Base-by-base conservation (phyloP, 2,888 invertebrate species). In the Erebia aethiops region DNA sequence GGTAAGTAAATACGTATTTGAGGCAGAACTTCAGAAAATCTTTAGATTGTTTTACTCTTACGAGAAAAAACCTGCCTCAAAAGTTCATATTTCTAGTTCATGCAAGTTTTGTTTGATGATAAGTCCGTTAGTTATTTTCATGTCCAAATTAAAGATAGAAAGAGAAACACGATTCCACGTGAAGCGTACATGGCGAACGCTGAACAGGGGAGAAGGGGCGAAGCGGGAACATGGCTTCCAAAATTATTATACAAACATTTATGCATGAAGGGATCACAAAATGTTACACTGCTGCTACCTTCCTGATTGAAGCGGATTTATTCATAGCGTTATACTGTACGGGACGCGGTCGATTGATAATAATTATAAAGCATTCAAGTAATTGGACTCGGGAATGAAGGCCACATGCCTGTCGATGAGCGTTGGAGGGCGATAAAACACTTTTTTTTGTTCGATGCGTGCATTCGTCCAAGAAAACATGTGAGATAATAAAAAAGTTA, bases 401-500 rank as follows among this genome's bases (percentile, higher is more conserved):
- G 80, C 82, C 77, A 81, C 81, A 76, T 79, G 79, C 75, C 76
- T 77, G 76, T 71, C 74, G 69, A 69, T 72, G 72, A 77, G 80
- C 81, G 82, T 78, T 79, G 82, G 83, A 81, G 82, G 82, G 79
- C 75, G 79, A 86, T 88, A 86, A 84, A 87, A 86, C 77, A 81
- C 79, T 80, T 82, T 83, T 82, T 81, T 78, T 78, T 77, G 54
- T 67, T 69, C 69, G 41, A 57, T 70, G 76, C 77, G 76, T 84
- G 87, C 80, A 82, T 83, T 82, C 80, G 82, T 81, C 77, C 77
- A 84, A 85, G 86, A 85, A 89, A 91, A 89, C 90, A 90, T 87
- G 88, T 87, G 88, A 90, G 91, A 89, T 90, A 89, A 90, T 92
- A 91, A 91, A 91, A 84, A 91, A 85, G 85, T 88, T 86, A 88